Evolutionary conservation across 2,797 vertebrate genomes (phyloP), one percentile per base, ranked within the genome.

Genomic region (Lemur catta): DNA sequence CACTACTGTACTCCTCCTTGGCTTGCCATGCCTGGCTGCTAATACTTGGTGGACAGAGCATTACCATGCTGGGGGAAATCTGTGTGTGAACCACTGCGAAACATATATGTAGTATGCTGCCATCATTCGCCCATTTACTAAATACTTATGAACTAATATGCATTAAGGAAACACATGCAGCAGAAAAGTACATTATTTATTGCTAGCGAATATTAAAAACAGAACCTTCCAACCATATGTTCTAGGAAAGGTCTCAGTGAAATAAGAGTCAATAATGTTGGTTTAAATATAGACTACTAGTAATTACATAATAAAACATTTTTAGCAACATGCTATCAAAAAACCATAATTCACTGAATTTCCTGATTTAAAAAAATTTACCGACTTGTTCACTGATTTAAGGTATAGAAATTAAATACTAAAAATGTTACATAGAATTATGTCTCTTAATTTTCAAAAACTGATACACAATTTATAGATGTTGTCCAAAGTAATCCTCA

Each of bases 201-300:
- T 96, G 50, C 30, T 57, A 95, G 89, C 94, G 89, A 97, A 87
- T 76, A 92, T 81, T 95, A 89, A 89, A 97, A 96, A 79, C 41
- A 94, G 85, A 81, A 79, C 41, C 26, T 93, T 87, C 52, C 55
- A 48, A 74, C 10, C 61, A 18, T 22, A 95, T 41, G 24, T 72
- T 88, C 4, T 38, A 48, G 35, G 52, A 80, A 95, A 35, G 79
- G 43, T 74, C 38, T 90, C 11, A 93, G 48, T 79, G 82, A 98
- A 98, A 48, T 41, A 74, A 72, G 65, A 55, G 75, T 43, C 71
- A 96, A 82, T 0, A 94, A 57, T 30, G 85, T 65, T 89, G 93
- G 33, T 86, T 74, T 52, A 95, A 95, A 67, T 92, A 94, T 61
- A 76, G 24, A 94, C 93, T 38, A 35, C 12, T n/a, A 95, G 35